Evolutionary conservation across 2,888 invertebrate genomes (phyloP), one percentile per base, ranked within the genome.

Genomic region (Ophion slaviceki): DNA sequence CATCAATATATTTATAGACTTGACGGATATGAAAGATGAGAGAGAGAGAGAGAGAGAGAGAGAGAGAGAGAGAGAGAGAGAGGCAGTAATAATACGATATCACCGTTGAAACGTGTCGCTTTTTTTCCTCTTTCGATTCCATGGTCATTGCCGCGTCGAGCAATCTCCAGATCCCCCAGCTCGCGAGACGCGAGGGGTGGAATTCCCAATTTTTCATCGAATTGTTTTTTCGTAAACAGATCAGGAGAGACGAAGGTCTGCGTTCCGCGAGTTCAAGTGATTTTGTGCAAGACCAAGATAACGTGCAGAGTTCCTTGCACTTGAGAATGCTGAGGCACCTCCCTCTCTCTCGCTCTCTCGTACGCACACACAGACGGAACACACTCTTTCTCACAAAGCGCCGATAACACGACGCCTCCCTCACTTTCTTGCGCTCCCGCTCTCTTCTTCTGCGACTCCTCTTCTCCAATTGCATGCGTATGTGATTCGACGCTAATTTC

Each of bases 141-240:
- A 24, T 67, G 59, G 67, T 66, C 67, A 61, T 59, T 80, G 62
- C 20, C 79, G 53, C 62, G 36, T 20, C 40, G 20, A 6, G 24
- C 28, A 62, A 80, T 80, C 72, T 61, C 20, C 8, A 20, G 36
- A 79, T 61, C 80, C 66, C 66, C 66, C 40, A 40, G 59, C 45
- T 10, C 61, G n/a, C 28, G 47, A 20, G 20, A 11, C 32, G 59
- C 24, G 17, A 24, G 57, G 47, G 53, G 47, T 5, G 32, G 62
- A 47, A 59, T 71, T 74, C 71, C 59, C 47, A 78, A 86, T 74
- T 80, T 45, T 45, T 83, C 59, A 70, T 64, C 80, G 77, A 74
- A 80, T 64, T 83, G 82, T 86, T 86, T 86, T 80, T 64, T 72
- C 74, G 64, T 24, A 17, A 66, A 71, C 75, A 59, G 82, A 82